phyloP scores from a whole-genome alignment of 2,888 invertebrate genomes.

The Crioceris asparagi region DNA sequence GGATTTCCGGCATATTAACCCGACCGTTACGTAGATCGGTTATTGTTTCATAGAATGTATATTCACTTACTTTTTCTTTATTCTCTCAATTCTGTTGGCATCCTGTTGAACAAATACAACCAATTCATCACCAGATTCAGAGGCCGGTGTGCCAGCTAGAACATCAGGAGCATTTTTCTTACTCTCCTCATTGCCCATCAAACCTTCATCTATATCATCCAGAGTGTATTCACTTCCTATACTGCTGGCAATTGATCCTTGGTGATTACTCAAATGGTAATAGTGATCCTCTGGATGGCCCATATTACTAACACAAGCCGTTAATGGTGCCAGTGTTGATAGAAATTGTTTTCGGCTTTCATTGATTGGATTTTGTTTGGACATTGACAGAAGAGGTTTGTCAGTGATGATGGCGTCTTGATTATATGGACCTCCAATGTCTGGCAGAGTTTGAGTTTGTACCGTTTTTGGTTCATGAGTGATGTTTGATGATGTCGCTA shows the following conservation, averaged over 20 bases:
- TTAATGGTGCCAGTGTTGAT: slow-evolving; percentile 66
- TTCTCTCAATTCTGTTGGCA: slow-evolving; percentile 68
- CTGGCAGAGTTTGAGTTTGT: slow-evolving; percentile 33
- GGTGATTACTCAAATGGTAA: slow-evolving; percentile 40
- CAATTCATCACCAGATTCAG: slow-evolving; percentile 56
- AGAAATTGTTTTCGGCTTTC: slow-evolving; percentile 69
- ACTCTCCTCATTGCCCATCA: slow-evolving; percentile 42
- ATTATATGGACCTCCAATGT: slow-evolving; percentile 41
- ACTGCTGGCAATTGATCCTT: slow-evolving; percentile 43
- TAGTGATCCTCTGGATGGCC: slow-evolving; percentile 50
- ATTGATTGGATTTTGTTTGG: slow-evolving; percentile 33
- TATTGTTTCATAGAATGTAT: too few relatives aligned
- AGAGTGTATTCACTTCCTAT: slow-evolving; percentile 58
- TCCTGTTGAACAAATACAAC: slow-evolving; percentile 79
- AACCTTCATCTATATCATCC: slow-evolving; percentile 50
- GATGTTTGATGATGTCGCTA: slow-evolving; percentile 22
- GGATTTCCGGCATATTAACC: too few relatives aligned
- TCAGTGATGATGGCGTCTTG: slow-evolving; percentile 11
- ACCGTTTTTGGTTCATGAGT: slow-evolving; percentile 19
- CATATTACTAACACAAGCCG: slow-evolving; percentile 55
- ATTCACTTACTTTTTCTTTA: slow-evolving; percentile 56
- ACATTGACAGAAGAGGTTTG: slow-evolving; percentile 20
- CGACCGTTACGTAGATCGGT: too few relatives aligned
- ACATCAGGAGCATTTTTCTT: slow-evolving; percentile 60
- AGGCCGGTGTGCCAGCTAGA: slow-evolving; percentile 59